These are phyloP conservation scores for Diadegma fenestrale DNA, from an alignment of 2,888 invertebrate genomes.

Conservation along the genomic window DNA sequence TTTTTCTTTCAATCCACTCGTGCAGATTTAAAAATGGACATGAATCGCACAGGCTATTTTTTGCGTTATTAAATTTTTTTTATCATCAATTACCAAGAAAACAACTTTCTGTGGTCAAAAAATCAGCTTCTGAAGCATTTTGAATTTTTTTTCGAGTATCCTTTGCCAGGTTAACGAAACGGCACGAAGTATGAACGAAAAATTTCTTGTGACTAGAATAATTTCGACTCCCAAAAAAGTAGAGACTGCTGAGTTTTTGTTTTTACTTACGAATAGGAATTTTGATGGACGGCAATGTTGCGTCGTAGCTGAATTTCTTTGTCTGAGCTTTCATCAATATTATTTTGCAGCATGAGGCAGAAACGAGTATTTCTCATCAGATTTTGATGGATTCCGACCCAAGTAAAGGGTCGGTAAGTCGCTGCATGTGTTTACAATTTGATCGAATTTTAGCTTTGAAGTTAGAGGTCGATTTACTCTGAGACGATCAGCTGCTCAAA, in stretches of 20 bases:
- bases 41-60: no score
- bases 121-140: not conserved
- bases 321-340: constrained; percentile 44
- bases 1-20: not conserved
- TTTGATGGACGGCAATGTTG: constrained; percentile 11
- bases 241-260: constrained; percentile 20
- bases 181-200: not conserved
- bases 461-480: constrained; percentile 53
- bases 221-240: constrained; percentile 4
- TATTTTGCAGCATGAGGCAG: constrained; percentile 69
- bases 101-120: not conserved
- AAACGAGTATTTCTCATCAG: constrained; percentile 35
- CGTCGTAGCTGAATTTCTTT: constrained; percentile 34
- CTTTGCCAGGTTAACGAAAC: not conserved
- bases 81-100: not conserved
- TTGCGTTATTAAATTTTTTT: not conserved
- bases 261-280: constrained; percentile 44
- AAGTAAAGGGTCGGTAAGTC: constrained; percentile 34
- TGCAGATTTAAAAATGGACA: no score
- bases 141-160: not conserved
- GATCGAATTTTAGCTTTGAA: constrained; percentile 59
- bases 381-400: not conserved
- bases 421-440: constrained; percentile 60
- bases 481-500: constrained; percentile 34
- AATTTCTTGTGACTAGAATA: not conserved